Percentiles rank a stretch among this genome's conserved stretches.
Evolutionary conservation across 2,113 vertebrate species (phyloP).

Genomic region (Pelvicachromis taeniatus): DNA sequence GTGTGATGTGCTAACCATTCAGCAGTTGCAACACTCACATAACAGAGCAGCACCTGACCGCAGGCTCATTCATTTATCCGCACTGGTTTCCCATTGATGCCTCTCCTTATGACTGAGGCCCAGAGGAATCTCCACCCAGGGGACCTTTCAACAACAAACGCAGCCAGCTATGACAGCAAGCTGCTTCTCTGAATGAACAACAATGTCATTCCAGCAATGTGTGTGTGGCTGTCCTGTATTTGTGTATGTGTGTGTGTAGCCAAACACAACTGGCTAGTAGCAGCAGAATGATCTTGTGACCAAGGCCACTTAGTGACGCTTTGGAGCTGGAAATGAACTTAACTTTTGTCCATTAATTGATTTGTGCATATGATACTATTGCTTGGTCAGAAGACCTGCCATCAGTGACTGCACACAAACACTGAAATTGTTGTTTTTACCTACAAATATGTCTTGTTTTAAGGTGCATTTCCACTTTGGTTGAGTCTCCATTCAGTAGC

Average conservation of each 20-base stretch:
- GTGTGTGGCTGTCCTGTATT: constrained; percentile 19
- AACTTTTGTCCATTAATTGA: not conserved
- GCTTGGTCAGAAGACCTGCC: not conserved
- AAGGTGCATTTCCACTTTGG: not conserved
- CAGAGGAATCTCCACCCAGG: constrained; percentile 71
- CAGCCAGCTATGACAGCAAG: constrained; percentile 72
- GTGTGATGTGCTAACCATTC: constrained; percentile 48
- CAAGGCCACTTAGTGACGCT: constrained; percentile 59
- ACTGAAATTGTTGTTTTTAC: not conserved
- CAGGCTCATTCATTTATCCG: constrained; percentile 64
- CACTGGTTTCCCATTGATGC: constrained; percentile 67
- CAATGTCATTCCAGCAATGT: constrained; percentile 63
- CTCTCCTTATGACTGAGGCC: constrained; percentile 70
- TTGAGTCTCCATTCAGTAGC: not conserved
- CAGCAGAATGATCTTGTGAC: constrained; percentile 63
- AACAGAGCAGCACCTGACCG: constrained; percentile 66
- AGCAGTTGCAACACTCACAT: constrained; percentile 51
- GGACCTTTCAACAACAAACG: constrained; percentile 72
- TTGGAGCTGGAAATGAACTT: constrained; percentile 44
- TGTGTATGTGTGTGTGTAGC: constrained; percentile 23
- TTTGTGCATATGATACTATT: constrained; percentile 25
- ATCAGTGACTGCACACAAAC: not conserved
- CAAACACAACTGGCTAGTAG: constrained; percentile 55
- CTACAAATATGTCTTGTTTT: not conserved
- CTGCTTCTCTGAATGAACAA: constrained; percentile 73